A percentile compares a stretch with the other conserved stretches of the same genome.
Conservation (phyloP, 2,797 vertebrate genomes). For the Fistularia tabacaria region DNA sequence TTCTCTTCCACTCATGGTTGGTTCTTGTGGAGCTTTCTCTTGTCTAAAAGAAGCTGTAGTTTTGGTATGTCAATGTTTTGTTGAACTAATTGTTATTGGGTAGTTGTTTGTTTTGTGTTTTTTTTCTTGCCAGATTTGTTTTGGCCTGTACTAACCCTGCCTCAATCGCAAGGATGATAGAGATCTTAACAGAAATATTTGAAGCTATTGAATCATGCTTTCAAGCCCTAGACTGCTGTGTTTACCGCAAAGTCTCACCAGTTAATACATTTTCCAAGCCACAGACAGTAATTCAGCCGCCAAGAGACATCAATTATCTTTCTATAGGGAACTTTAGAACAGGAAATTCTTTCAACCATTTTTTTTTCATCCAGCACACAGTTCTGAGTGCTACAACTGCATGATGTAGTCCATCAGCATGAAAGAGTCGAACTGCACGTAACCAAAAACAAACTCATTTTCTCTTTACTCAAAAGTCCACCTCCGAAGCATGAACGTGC, state of each 20-base stretch:
- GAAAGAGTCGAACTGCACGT: slow-evolving; percentile 76
- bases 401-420: slow-evolving; percentile 80
- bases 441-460: slow-evolving; percentile 66
- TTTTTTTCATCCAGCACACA: slow-evolving; percentile 68
- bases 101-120: not conserved
- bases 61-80: not conserved
- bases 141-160: not conserved
- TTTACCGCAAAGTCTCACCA: slow-evolving; percentile 32
- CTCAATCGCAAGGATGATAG: not conserved
- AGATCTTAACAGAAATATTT: not conserved
- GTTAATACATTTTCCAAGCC: slow-evolving; percentile 32
- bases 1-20: too few relatives aligned
- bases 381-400: slow-evolving; percentile 72
- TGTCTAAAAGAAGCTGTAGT: not conserved
- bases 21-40: too few relatives aligned
- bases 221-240: slow-evolving; percentile 14
- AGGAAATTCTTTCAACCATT: slow-evolving; percentile 61
- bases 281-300: slow-evolving; percentile 28
- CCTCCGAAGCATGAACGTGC: slow-evolving; percentile 72
- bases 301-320: slow-evolving; percentile 34
- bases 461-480: slow-evolving; percentile 68
- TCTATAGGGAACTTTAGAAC: slow-evolving; percentile 37
- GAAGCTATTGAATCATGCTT: slow-evolving; percentile 5
- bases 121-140: not conserved
- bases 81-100: slow-evolving; percentile 1